These are phyloP conservation scores for Drosophila macrospina DNA, from an alignment of 2,888 invertebrate genomes.

Conservation along the genomic window DNA sequence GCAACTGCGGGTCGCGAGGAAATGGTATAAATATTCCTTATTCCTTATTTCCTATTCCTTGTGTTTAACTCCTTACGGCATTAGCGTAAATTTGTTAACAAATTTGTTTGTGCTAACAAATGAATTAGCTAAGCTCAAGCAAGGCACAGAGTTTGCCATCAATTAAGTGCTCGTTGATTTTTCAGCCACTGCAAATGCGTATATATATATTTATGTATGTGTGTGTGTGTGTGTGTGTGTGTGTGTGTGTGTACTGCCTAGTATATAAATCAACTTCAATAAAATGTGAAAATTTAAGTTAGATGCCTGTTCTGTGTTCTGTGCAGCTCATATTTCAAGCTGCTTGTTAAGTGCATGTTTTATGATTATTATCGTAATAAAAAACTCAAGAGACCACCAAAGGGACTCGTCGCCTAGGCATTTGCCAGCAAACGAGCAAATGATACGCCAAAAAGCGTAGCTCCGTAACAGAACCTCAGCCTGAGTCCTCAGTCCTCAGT, in stretches of 20 bases:
- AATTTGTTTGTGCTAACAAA: slow-evolving; percentile 81
- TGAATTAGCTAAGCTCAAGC: slow-evolving; percentile 64
- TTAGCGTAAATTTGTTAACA: slow-evolving; percentile 81
- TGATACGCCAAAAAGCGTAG: slow-evolving; percentile 59
- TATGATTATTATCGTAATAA: slow-evolving; percentile 81
- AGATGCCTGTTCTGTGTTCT: slow-evolving; percentile 36
- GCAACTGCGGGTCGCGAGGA: not conserved
- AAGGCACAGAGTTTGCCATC: slow-evolving; percentile 51
- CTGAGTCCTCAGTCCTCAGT: not conserved
- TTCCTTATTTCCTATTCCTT: slow-evolving; percentile 61
- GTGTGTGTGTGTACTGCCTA: not conserved
- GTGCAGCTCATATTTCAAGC: slow-evolving; percentile 75
- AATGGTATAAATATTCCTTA: slow-evolving; percentile 66
- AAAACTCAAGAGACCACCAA: slow-evolving; percentile 55
- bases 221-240: not conserved
- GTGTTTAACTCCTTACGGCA: slow-evolving; percentile 72
- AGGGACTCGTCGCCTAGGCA: slow-evolving; percentile 50
- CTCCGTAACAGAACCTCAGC: slow-evolving; percentile 12
- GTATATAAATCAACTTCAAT: slow-evolving; percentile 71
- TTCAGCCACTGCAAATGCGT: slow-evolving; percentile 7
- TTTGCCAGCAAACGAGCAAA: slow-evolving; percentile 67
- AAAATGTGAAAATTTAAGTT: slow-evolving; percentile 78
- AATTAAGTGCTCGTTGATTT: slow-evolving; percentile 71
- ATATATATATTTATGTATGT: not conserved
- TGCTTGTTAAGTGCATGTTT: slow-evolving; percentile 82